phyloP scores from a whole-genome alignment of 2,797 vertebrate genomes.

The Trematomus bernacchii region DNA sequence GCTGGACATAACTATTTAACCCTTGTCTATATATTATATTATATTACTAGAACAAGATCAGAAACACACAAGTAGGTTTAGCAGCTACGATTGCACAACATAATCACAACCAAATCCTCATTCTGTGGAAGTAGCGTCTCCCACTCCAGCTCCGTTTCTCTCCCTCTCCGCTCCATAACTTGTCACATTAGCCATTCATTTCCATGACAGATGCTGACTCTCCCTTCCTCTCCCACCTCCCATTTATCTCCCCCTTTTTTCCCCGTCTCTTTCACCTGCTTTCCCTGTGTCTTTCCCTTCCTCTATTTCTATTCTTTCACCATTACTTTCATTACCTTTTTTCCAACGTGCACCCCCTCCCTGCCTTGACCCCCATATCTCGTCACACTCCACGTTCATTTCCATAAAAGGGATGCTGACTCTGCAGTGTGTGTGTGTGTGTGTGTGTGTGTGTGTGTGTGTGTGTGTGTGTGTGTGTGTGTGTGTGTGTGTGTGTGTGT shows the following conservation, averaged over 20 bases:
- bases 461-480: not conserved
- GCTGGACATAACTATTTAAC: no score
- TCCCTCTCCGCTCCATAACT: constrained; percentile 46
- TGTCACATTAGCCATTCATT: constrained; percentile 54
- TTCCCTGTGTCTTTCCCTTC: not conserved
- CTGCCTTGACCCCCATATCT: constrained; percentile 34
- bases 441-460: not conserved
- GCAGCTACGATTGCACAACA: constrained; percentile 78
- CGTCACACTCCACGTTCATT: constrained; percentile 64
- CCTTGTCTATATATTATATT: no score
- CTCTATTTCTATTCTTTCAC: constrained; percentile 19
- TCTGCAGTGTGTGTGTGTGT: constrained; percentile 67
- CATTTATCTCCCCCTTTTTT: constrained; percentile 25
- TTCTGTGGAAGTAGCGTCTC: constrained; percentile 48
- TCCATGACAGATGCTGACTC: constrained; percentile 56
- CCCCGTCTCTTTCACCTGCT: not conserved
- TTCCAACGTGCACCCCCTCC: no score
- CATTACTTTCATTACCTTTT: constrained; percentile 7
- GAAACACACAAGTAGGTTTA: not conserved
- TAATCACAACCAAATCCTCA: constrained; percentile 88
- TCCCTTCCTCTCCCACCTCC: constrained; percentile 15
- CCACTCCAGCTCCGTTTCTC: constrained; percentile 11
- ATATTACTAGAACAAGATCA: not conserved
- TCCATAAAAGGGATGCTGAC: constrained; percentile 89
- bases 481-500: not conserved